phyloP scores from a whole-genome alignment of 2,113 vertebrate species.

The Dryoscopus gambensis region DNA sequence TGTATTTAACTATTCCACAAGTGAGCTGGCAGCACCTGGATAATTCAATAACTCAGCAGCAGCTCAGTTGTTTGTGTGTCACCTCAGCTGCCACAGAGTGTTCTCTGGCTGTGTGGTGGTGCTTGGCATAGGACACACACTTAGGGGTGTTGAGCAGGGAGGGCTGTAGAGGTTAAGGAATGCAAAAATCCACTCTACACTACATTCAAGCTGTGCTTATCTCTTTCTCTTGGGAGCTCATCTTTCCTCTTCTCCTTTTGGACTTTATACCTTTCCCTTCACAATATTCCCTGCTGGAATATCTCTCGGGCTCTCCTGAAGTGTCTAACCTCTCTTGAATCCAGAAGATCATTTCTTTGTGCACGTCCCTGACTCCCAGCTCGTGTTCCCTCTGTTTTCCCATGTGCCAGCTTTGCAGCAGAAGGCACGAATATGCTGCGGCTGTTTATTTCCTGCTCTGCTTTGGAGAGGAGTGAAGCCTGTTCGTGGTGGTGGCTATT shows the following conservation, averaged over 20 bases:
- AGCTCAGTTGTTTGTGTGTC: neutral
- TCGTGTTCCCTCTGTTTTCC: neutral
- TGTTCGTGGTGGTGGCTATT: neutral
- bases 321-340: neutral
- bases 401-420: neutral
- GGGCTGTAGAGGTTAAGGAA: neutral
- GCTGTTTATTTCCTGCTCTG: constrained; percentile 6
- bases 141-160: neutral
- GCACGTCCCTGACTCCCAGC: neutral
- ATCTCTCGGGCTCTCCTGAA: neutral
- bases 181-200: neutral
- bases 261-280: neutral
- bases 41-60: neutral
- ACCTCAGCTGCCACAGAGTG: accelerated
- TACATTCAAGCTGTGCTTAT: neutral
- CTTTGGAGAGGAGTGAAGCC: neutral
- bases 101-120: neutral
- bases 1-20: neutral
- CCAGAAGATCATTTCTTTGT: neutral
- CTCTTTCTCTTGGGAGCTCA: neutral
- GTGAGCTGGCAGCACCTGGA: neutral
- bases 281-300: neutral
- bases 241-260: neutral
- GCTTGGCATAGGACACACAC: neutral
- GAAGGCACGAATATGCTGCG: neutral